These are phyloP conservation scores for Mythimna lalbum DNA, from an alignment of 2,888 invertebrate species.

Conservation along the genomic window DNA sequence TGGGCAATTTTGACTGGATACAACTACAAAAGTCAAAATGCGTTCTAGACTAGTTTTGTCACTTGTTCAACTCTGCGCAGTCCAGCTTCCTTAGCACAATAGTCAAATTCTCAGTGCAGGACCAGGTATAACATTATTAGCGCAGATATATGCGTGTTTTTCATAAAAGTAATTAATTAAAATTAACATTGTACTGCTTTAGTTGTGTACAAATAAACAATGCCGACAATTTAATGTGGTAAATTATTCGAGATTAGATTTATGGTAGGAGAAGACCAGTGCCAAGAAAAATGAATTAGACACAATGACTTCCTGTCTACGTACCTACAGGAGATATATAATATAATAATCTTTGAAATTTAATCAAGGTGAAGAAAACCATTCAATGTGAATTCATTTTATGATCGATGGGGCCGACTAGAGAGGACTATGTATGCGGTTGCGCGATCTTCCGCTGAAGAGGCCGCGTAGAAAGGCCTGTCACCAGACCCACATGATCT, in stretches of 20 bases:
- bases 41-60: not conserved
- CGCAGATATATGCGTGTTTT: slow-evolving; percentile 17
- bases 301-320: slow-evolving; percentile 56
- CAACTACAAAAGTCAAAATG: too few species aligned
- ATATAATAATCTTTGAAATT: slow-evolving; percentile 9
- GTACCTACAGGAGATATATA: not conserved
- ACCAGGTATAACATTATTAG: too few species aligned
- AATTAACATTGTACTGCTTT: slow-evolving; percentile 36
- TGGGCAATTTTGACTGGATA: too few species aligned
- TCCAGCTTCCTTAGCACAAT: not conserved
- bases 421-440: too few species aligned
- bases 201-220: slow-evolving; percentile 54
- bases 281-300: slow-evolving; percentile 67
- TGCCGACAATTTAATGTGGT: slow-evolving; percentile 52
- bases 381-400: too few species aligned
- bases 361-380: not conserved
- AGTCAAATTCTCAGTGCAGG: slow-evolving; percentile 23
- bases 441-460: too few species aligned
- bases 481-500: too few species aligned
- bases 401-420: too few species aligned
- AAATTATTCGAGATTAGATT: slow-evolving; percentile 63
- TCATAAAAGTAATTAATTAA: slow-evolving; percentile 46
- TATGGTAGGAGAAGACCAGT: slow-evolving; percentile 48
- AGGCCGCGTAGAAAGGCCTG: too few species aligned
- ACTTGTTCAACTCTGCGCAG: not conserved